phyloP scores from a whole-genome alignment of 35 echinoderm and acorn worm species.

The Strongylocentrotus purpuratus region DNA sequence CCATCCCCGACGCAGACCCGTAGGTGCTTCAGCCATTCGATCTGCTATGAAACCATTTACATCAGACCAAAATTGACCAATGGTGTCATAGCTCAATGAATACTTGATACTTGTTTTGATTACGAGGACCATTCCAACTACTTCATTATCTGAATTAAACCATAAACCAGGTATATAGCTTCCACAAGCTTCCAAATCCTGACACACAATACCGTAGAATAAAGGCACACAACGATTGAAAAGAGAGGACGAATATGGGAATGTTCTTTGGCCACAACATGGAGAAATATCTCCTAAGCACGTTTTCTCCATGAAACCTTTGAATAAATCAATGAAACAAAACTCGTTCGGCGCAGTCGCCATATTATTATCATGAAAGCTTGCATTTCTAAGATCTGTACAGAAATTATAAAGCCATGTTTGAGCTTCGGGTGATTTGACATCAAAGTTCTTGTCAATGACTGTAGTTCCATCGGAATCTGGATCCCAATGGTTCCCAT shows the following conservation, averaged over 20 bases:
- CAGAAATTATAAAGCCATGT: too few species aligned
- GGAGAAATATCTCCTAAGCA: not conserved
- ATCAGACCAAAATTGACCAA: conserved; percentile 68
- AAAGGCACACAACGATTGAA: conserved; percentile 76
- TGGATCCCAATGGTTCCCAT: too few species aligned
- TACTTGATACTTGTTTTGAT: conserved; percentile 44
- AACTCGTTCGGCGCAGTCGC: too few species aligned
- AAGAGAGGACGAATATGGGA: conserved; percentile 58
- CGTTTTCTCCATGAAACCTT: conserved; percentile 18
- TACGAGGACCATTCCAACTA: conserved; percentile 16
- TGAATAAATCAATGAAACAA: conserved; percentile 78
- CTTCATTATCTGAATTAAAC: too few species aligned
- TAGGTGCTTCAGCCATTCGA: conserved; percentile 53
- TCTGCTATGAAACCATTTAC: conserved; percentile 57
- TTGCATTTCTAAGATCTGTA: too few species aligned
- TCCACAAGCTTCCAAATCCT: too few species aligned
- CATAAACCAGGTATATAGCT: too few species aligned
- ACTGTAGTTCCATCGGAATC: too few species aligned
- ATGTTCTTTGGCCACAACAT: conserved; percentile 64
- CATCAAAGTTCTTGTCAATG: too few species aligned
- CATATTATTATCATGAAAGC: too few species aligned
- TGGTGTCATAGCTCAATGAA: conserved; percentile 41
- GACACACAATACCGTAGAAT: too few species aligned
- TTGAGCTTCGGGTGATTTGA: too few species aligned
- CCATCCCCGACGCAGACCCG: conserved; percentile 69